A percentile compares a stretch with the other conserved stretches of the same genome.
These are phyloP conservation scores for Piliocolobus tephrosceles DNA, from an alignment of 2,113 vertebrate species.

Conservation along the genomic window DNA sequence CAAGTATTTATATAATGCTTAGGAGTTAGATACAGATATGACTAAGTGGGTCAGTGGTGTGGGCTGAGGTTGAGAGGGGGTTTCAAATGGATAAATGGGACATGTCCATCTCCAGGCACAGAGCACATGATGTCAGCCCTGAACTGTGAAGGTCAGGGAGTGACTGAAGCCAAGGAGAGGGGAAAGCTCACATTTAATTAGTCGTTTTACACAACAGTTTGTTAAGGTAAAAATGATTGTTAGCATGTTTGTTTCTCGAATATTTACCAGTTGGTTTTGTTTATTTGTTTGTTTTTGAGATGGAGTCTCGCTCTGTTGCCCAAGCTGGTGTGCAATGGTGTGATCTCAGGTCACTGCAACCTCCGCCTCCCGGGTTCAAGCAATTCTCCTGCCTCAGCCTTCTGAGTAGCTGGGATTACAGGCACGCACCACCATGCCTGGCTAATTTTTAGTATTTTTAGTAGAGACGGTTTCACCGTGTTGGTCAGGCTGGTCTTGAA, in stretches of 20 bases:
- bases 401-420: too few species aligned
- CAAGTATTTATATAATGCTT: not conserved
- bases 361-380: too few species aligned
- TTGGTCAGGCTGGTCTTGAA: too few species aligned
- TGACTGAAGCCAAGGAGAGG: not conserved
- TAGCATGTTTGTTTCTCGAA: not conserved
- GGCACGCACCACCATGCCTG: too few species aligned
- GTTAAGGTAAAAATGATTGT: not conserved
- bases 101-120: not conserved
- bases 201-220: not conserved
- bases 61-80: not conserved
- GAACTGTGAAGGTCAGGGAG: not conserved
- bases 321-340: too few species aligned
- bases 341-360: too few species aligned
- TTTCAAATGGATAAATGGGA: not conserved
- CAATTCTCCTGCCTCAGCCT: too few species aligned
- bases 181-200: not conserved
- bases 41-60: not conserved
- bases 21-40: not conserved
- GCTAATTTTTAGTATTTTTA: too few species aligned
- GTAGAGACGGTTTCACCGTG: too few species aligned
- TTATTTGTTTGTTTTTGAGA: too few species aligned
- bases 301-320: too few species aligned
- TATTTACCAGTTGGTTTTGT: not conserved
- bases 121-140: not conserved